phyloP scores from a whole-genome alignment of 2,888 invertebrate species.

The Therioaphis trifolii region DNA sequence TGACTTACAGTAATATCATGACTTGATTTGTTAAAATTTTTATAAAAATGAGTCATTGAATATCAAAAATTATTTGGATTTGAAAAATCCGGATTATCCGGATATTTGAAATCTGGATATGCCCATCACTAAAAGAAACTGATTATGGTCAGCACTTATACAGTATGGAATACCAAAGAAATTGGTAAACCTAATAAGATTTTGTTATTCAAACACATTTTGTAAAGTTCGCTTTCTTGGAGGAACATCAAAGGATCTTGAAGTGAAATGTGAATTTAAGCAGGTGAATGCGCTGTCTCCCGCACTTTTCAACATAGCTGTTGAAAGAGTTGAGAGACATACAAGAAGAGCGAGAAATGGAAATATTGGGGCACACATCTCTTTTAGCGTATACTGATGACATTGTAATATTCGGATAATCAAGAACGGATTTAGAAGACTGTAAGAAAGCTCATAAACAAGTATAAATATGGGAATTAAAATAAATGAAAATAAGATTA shows the following conservation, averaged over 20 bases:
- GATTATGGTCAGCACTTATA: no score
- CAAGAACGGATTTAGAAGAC: slow-evolving; percentile 7
- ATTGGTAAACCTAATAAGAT: no score
- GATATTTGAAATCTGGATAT: no score
- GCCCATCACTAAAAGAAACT: no score
- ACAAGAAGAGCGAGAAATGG: slow-evolving; percentile 8
- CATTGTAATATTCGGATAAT: slow-evolving; percentile 15
- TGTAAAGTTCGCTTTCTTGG: neutral
- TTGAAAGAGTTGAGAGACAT: slow-evolving; percentile 29
- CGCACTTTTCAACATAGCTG: neutral
- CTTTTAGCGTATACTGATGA: slow-evolving; percentile 5
- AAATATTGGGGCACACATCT: neutral
- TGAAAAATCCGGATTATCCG: no score
- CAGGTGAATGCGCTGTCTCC: neutral
- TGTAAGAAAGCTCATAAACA: slow-evolving; percentile 7
- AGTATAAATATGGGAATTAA: slow-evolving; percentile 4
- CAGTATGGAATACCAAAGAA: no score
- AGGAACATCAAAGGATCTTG: slow-evolving; percentile 12
- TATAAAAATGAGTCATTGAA: no score
- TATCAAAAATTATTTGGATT: no score
- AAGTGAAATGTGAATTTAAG: neutral
- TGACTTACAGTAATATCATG: no score
- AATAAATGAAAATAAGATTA: neutral
- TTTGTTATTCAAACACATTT: no score
- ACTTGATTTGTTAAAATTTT: no score